These are phyloP conservation scores for Trichoplusia ni DNA, from an alignment of 1,140 invertebrate species.

Conservation along the genomic window DNA sequence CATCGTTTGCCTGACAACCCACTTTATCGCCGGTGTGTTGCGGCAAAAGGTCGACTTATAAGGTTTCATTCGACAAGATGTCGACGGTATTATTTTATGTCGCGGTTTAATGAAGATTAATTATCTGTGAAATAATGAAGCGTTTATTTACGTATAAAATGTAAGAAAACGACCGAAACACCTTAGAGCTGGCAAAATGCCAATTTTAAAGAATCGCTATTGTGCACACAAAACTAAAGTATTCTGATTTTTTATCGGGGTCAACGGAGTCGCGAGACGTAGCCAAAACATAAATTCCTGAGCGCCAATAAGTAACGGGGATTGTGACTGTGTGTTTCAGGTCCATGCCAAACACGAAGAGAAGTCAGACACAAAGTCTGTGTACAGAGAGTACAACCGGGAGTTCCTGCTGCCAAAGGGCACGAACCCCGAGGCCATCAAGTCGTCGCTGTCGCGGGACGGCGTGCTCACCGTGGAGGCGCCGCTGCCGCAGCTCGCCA, in stretches of 20 bases:
- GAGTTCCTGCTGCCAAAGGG: slow-evolving; percentile 97
- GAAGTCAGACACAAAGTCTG: slow-evolving; percentile 95
- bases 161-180: slow-evolving; percentile 42
- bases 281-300: slow-evolving; percentile 11
- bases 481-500: slow-evolving; percentile 89
- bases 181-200: slow-evolving; percentile 44
- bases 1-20: neutral
- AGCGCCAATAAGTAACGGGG: neutral
- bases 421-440: slow-evolving; percentile 95
- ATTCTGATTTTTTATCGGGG: slow-evolving; percentile 39
- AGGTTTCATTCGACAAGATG: slow-evolving; percentile 1
- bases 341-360: slow-evolving; percentile 98
- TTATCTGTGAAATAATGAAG: slow-evolving; percentile 43
- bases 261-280: slow-evolving; percentile 11
- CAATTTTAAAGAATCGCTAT: slow-evolving; percentile 41
- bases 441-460: slow-evolving; percentile 94
- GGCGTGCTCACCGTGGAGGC: slow-evolving; percentile 96
- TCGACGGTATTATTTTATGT: slow-evolving; percentile 30
- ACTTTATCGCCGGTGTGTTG: neutral
- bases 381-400: slow-evolving; percentile 97
- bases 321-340: slow-evolving; percentile 80
- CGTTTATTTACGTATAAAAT: slow-evolving; percentile 41
- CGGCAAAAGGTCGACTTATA: too few relatives aligned
- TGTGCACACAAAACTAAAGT: slow-evolving; percentile 34
- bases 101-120: slow-evolving; percentile 52